A percentile compares a stretch with the other conserved stretches of the same genome.
Evolutionary conservation across 2,113 vertebrate genomes (phyloP).

Genomic region (Gasterosteus aculeatus): DNA sequence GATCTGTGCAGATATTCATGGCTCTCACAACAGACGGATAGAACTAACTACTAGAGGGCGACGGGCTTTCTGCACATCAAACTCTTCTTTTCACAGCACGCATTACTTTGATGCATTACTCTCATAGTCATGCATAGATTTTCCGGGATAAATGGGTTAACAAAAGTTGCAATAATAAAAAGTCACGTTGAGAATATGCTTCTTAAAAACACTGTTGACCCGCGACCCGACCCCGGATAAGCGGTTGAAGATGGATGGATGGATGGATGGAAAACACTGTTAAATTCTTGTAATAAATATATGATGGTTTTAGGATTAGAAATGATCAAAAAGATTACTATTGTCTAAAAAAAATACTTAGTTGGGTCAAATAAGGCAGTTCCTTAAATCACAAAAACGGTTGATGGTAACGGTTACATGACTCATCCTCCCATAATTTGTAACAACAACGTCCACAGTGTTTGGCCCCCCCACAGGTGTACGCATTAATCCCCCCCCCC

Average conservation of each 20-base stretch:
- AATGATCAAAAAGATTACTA: constrained; percentile 49
- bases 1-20: constrained; percentile 62
- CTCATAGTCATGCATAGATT: constrained; percentile 74
- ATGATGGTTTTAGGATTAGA: constrained; percentile 45
- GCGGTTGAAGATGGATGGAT: too few relatives aligned
- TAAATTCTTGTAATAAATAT: constrained; percentile 64
- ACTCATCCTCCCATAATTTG: constrained; percentile 18
- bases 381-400: constrained; percentile 49
- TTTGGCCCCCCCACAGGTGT: constrained; percentile 38
- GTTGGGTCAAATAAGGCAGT: constrained; percentile 68
- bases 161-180: constrained; percentile 51
- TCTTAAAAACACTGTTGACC: constrained; percentile 53
- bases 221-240: too few relatives aligned
- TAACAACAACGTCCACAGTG: constrained; percentile 69
- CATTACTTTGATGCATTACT: constrained; percentile 28
- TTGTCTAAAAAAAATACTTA: constrained; percentile 60
- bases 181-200: constrained; percentile 29
- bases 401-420: constrained; percentile 39
- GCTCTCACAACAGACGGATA: constrained; percentile 39
- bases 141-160: constrained; percentile 53
- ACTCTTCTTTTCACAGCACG: constrained; percentile 55
- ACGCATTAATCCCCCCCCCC: constrained; percentile 7
- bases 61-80: constrained; percentile 61
- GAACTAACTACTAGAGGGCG: constrained; percentile 40
- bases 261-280: constrained; percentile 37